These are phyloP conservation scores for Diabrotica virgifera DNA, from an alignment of 1,140 invertebrate species.

Conservation along the genomic window DNA sequence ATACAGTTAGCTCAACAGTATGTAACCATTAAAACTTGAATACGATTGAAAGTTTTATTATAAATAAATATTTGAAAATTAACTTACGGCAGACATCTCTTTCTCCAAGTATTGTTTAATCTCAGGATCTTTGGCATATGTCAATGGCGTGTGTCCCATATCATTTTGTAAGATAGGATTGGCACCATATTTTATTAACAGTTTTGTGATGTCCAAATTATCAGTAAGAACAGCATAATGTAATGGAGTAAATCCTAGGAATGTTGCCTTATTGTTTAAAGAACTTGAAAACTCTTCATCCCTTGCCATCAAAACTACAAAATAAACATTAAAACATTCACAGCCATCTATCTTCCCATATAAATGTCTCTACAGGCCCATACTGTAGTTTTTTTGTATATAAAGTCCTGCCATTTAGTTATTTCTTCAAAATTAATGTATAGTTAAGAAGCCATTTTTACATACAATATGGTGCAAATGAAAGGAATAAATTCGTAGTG, in stretches of 20 bases:
- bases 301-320: slow-evolving; percentile 41
- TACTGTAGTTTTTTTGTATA: no score
- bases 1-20: no score
- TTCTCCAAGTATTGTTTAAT: slow-evolving; percentile 37
- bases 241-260: slow-evolving; percentile 82
- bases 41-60: slow-evolving; percentile 9
- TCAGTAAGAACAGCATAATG: slow-evolving; percentile 86
- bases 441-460: no score
- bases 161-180: slow-evolving; percentile 75
- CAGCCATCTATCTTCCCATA: slow-evolving; percentile 3
- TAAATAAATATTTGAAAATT: not conserved
- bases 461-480: no score
- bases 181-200: slow-evolving; percentile 65
- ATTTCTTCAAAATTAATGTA: no score
- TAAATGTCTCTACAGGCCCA: no score
- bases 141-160: slow-evolving; percentile 71
- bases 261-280: slow-evolving; percentile 72
- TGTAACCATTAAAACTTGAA: no score
- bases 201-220: slow-evolving; percentile 58
- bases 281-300: slow-evolving; percentile 64
- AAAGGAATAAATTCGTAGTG: no score
- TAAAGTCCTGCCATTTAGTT: no score
- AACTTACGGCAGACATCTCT: slow-evolving; percentile 38
- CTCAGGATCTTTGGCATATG: slow-evolving; percentile 66
- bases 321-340: slow-evolving; percentile 3